Evolutionary conservation across 2,113 vertebrate species (phyloP).

Genomic region (Azemiops feae): DNA sequence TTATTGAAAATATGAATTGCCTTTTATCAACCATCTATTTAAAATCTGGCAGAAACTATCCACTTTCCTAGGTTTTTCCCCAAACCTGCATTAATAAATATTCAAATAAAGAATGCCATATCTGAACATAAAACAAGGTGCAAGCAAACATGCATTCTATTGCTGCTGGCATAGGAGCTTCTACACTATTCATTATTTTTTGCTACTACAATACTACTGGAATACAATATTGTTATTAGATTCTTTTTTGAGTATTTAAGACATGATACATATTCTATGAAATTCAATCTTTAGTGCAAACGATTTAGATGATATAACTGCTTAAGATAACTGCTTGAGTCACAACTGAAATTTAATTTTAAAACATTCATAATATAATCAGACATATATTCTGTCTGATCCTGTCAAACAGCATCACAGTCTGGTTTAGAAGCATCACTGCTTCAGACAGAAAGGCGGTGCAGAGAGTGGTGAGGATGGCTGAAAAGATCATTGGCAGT

Average conservation of each 20-base stretch:
- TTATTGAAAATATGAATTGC: background rate
- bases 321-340: background rate
- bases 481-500: too few species aligned
- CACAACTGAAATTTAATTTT: background rate
- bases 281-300: background rate
- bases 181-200: background rate
- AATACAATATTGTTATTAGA: background rate
- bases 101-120: background rate
- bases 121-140: background rate
- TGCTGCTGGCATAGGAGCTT: background rate
- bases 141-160: background rate
- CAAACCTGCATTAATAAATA: background rate
- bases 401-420: too few species aligned
- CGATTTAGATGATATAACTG: background rate
- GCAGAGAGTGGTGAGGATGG: too few species aligned
- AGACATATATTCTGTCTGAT: background rate
- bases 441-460: too few species aligned
- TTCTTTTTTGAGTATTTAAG: background rate
- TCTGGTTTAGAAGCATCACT: too few species aligned
- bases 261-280: background rate
- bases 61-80: background rate
- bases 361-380: background rate
- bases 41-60: background rate
- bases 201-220: background rate
- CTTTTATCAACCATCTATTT: background rate